Evolutionary conservation across 2,888 invertebrate genomes (phyloP).

Genomic region (Campoplex capitator): DNA sequence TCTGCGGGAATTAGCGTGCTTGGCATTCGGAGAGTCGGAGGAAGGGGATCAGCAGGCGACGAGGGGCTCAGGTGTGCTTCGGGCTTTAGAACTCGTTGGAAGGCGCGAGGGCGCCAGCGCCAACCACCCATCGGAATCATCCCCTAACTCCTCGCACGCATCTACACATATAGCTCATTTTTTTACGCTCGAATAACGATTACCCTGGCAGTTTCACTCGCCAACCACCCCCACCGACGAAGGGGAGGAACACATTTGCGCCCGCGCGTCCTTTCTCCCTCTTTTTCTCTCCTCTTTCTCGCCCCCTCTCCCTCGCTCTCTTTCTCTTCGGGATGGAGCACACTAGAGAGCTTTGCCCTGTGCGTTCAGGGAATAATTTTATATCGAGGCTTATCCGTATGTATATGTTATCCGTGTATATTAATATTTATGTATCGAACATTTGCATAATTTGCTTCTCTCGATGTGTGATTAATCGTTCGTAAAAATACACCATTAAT

Average conservation of each 20-base stretch:
- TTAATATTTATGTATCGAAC: neutral
- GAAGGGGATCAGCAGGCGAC: conserved; percentile 46
- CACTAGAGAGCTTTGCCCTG: conserved; percentile 40
- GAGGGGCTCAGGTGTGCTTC: conserved; percentile 79
- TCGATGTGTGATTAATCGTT: conserved; percentile 65
- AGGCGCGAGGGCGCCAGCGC: conserved; percentile 68
- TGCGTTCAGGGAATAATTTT: conserved; percentile 55
- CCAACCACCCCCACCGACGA: conserved; percentile 35
- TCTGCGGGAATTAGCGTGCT: conserved; percentile 79
- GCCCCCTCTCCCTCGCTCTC: neutral
- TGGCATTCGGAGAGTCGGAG: conserved; percentile 66
- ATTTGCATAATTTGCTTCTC: conserved; percentile 14
- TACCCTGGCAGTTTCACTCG: conserved; percentile 63
- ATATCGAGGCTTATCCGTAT: conserved; percentile 49
- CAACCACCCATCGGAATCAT: conserved; percentile 64
- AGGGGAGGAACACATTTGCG: conserved; percentile 38
- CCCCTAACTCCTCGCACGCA: conserved; percentile 53
- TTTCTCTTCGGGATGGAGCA: conserved; percentile 40
- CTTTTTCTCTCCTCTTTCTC: neutral
- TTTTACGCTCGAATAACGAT: conserved; percentile 68
- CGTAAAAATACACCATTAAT: conserved; percentile 60
- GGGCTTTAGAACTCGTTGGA: conserved; percentile 55
- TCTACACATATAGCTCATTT: conserved; percentile 53
- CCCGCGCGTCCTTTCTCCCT: conserved; percentile 20
- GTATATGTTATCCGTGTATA: conserved; percentile 11